These are phyloP conservation scores for Platyrinchus mystaceus DNA, from an alignment of 2,797 vertebrate species.

Conservation along the genomic window DNA sequence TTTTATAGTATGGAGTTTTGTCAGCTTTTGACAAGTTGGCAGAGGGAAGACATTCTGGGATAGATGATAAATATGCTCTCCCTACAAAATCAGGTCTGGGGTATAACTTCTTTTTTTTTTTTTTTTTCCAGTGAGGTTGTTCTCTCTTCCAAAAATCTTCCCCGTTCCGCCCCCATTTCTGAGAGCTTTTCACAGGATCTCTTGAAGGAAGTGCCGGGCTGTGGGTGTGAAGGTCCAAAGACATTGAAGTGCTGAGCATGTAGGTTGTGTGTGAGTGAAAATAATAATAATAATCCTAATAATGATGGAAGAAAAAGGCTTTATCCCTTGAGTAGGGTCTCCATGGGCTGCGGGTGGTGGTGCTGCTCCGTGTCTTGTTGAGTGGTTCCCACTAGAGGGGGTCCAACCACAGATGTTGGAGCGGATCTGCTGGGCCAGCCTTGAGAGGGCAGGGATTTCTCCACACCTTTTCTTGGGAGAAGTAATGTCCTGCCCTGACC, in stretches of 20 bases:
- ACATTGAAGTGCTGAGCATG: not conserved
- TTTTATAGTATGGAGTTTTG: conserved; percentile 60
- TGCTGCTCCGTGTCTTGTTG: conserved; percentile 22
- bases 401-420: conserved; percentile 68
- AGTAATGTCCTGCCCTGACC: not conserved
- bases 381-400: conserved; percentile 68
- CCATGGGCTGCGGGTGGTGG: not conserved
- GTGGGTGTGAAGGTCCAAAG: not conserved
- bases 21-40: conserved; percentile 66
- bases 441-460: conserved; percentile 17
- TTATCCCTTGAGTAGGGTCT: conserved; percentile 4
- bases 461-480: not conserved
- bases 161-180: not conserved
- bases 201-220: not conserved
- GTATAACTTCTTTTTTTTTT: not conserved
- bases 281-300: not conserved
- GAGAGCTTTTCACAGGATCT: not conserved
- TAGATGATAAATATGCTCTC: conserved; percentile 49
- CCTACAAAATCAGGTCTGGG: not conserved
- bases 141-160: not conserved
- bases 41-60: conserved; percentile 21
- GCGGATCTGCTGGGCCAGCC: not conserved
- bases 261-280: not conserved
- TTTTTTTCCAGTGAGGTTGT: not conserved
- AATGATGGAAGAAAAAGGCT: not conserved